Evolutionary conservation across 2,113 vertebrate genomes (phyloP), one percentile per base, ranked within the genome.

Genomic region (Anser brachyrhynchus): DNA sequence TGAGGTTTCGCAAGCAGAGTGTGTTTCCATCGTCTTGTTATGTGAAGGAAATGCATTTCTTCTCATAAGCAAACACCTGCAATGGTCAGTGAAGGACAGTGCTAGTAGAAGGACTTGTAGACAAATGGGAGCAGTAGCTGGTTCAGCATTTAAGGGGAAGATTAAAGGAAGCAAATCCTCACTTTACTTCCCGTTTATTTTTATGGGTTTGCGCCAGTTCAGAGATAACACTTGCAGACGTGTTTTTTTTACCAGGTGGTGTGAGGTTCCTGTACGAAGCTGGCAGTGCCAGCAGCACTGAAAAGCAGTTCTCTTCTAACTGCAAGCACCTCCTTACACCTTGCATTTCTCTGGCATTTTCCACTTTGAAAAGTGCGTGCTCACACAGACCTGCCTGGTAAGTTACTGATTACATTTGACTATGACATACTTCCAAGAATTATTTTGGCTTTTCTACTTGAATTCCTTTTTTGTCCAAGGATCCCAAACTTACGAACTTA

Each of bases 21-120:
- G 31, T 0, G 25, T 74, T 49, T 12, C 9, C 28, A n/a, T 31
- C 49, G 18, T 80, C 1, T 0, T 22, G 12, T 41, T 62, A 6
- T 1, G 8, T 58, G 73, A 37, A 67, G 46, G 88, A 76, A 33
- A 4, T 4, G 5, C 18, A 84, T 39, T 62, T 35, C 37, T 43
- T 61, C 1, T 0, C 0, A 6, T 57, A 61, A 59, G 5, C 35
- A 58, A 55, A 88, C 9, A 43, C 22, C 23, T 35, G 5, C 9
- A 28, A 15, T 26, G 59, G 10, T 39, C 41, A 67, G 18, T 31
- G 55, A 33, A 54, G 21, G 35, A 19, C n/a, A 23, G 37, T 2
- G 3, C 37, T 58, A 17, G 19, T 54, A 52, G 52, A n/a, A 78
- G 73, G 84, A 31, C 9, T 17, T 66, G 4, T 16, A 10, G 29